Evolutionary conservation across 2,113 vertebrate species (phyloP), one percentile per base, ranked within the genome.

Genomic region (Abramis brama): DNA sequence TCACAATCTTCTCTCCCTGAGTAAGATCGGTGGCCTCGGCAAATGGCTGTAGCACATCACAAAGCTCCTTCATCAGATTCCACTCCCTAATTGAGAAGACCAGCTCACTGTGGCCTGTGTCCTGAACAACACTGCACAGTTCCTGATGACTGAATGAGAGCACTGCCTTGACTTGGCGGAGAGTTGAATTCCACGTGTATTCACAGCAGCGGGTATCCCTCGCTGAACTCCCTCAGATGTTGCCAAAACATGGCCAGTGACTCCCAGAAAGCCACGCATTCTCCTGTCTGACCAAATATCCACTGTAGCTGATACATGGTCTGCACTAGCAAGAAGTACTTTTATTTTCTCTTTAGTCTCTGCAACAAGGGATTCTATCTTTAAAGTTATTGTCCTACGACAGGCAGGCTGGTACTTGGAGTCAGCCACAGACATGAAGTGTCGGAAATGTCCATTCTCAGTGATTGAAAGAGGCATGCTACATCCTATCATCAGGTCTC

Each of bases 341-440:
- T 83, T 66, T 45, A 83, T 21, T 68, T 70, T 70, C 47, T 43
- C 62, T 19, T 23, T 33, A 25, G 17, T 85, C 36, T 85, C 71
- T 60, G 25, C 76, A 59, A 43, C 84, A 30, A 85, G 47, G 21
- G 30, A 17, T 62, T 85, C 75, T 33, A 79, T 47, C 30, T 85
- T 85, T 27, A 23, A 60, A 50, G 84, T 85, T 5, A 82, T 57
- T 62, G 43, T 85, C 52, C 52, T 76, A 19, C 50, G 27, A 55
- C 84, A 82, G 19, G 43, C 81, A 47, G 81, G 62, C 25, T 19
- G 23, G 45, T 83, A 83, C 45, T 70, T 83, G 81, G 33, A 27
- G 30, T 85, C 84, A 25, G 50, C 50, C n/a, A 85, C 70, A 74
- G 73, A 74, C 66, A 85, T n/a, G 55, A 82, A 85, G 74, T 85